Evolutionary conservation across 2,888 invertebrate genomes (phyloP), one percentile per base, ranked within the genome.

Genomic region (Cosmorhoe ocellata): DNA sequence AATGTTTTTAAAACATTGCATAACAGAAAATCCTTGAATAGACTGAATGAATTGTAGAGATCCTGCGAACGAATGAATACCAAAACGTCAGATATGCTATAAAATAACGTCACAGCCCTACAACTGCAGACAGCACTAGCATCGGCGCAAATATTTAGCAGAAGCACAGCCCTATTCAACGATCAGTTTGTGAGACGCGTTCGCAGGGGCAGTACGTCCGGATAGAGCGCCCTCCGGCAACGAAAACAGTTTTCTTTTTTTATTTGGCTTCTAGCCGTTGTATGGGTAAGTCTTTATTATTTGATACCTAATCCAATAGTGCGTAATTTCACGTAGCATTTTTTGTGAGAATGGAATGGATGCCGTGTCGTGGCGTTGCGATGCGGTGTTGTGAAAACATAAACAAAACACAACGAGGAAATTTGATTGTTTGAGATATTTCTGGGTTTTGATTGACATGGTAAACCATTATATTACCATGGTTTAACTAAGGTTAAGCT

Each of bases 191-290:
- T 74, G 69, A 77, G 75, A 72, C 66, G 81, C 69, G 71, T 78
- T 75, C 61, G 76, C 55, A 55, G 70, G 69, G 77, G 75, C 69
- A 64, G 59, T 59, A 74, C 77, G 74, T 61, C 64, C 66, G 86
- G 67, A 83, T 84, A 80, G 88, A 74, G 86, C 78, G 81, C 84
- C 77, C 79, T 65, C 58, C 70, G 76, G 76, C 81, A 76, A 78
- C 84, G 78, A 75, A 38, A 66, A 78, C 76, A 78, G 79, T 85
- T 89, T 90, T 85, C 78, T 82, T 90, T 89, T 88, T 91, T 91
- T 88, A 87, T 91, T 91, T 91, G 91, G 90, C 90, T 90, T 84
- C 89, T 91, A 87, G 91, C 90, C 91, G 81, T 91, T 91, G 90
- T 91, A 91, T 91, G 91, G 91, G 91, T 91, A 64, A 90, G 91